phyloP scores from a whole-genome alignment of 2,888 invertebrate genomes.

The Tholera decimalis region DNA sequence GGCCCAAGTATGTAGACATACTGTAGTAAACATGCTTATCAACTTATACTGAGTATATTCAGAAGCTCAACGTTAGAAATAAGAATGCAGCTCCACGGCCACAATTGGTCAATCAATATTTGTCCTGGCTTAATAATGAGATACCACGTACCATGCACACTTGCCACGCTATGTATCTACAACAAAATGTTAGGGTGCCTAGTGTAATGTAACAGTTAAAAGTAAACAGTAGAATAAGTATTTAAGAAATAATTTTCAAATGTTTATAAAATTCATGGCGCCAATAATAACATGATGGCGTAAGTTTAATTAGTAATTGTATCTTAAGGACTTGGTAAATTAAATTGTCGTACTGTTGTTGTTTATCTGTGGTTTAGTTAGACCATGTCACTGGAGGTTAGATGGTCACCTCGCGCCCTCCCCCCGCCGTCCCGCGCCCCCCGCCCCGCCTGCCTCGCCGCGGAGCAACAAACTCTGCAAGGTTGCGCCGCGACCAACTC shows the following conservation, averaged over 20 bases:
- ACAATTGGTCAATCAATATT: constrained; percentile 26
- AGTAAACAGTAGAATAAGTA: constrained; percentile 41
- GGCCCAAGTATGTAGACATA: constrained; percentile 34
- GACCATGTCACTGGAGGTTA: constrained; percentile 85
- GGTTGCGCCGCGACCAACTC: constrained; percentile 86
- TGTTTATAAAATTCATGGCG: constrained; percentile 11
- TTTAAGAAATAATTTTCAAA: constrained; percentile 11
- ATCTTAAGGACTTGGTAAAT: constrained; percentile 31
- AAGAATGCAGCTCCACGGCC: constrained; percentile 18
- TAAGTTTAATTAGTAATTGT: constrained; percentile 21
- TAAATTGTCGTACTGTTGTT: constrained; percentile 65
- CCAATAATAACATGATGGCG: constrained; percentile 16
- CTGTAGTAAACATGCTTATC: constrained; percentile 50
- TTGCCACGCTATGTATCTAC: neutral
- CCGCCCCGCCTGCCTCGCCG: constrained; percentile 62
- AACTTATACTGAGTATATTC: constrained; percentile 15
- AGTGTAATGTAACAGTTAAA: constrained; percentile 34
- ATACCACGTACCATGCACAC: neutral
- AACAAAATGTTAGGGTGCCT: constrained; percentile 12
- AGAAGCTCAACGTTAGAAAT: constrained; percentile 25
- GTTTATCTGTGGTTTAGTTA: constrained; percentile 73
- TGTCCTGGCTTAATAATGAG: constrained; percentile 16
- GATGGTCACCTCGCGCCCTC: constrained; percentile 57
- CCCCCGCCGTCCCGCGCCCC: constrained; percentile 61
- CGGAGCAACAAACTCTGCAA: constrained; percentile 91